These are phyloP conservation scores for Promerops cafer DNA, from an alignment of 2,113 vertebrate species.

Conservation along the genomic window DNA sequence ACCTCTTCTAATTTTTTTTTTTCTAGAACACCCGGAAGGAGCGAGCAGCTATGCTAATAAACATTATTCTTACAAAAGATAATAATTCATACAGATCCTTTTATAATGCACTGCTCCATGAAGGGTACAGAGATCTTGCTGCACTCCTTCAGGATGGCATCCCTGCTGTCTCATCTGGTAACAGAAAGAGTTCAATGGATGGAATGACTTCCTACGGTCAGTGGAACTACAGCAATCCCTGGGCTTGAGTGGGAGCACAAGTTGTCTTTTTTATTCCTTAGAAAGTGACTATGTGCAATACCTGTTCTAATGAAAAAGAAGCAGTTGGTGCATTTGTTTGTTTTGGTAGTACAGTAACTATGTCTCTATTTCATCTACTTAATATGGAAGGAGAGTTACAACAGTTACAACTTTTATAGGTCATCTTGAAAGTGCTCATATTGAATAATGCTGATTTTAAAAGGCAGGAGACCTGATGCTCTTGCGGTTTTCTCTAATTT, in stretches of 20 bases:
- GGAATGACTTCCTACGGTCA: conserved; percentile 80
- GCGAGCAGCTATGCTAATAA: conserved; percentile 81
- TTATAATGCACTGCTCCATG: conserved; percentile 89
- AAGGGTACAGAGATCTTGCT: conserved; percentile 88
- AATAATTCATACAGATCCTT: conserved; percentile 88
- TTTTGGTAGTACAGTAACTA: neutral
- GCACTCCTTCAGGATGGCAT: conserved; percentile 76
- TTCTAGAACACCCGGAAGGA: conserved; percentile 79
- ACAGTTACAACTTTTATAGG: neutral
- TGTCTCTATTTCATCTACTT: neutral
- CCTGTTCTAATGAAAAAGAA: neutral
- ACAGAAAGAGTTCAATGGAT: conserved; percentile 66
- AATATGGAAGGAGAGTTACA: neutral
- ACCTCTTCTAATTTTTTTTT: neutral
- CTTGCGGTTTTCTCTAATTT: accelerated
- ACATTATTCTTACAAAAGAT: conserved; percentile 85
- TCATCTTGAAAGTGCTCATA: neutral
- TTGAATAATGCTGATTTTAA: neutral
- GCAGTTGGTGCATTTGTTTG: neutral
- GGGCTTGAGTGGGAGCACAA: neutral
- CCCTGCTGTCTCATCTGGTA: conserved; percentile 65
- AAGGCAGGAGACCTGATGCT: neutral
- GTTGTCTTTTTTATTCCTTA: neutral
- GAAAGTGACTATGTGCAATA: neutral
- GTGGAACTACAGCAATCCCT: conserved; percentile 15